These are phyloP conservation scores for Epinotia demarniana DNA, from an alignment of 2,888 invertebrate species.

Conservation along the genomic window DNA sequence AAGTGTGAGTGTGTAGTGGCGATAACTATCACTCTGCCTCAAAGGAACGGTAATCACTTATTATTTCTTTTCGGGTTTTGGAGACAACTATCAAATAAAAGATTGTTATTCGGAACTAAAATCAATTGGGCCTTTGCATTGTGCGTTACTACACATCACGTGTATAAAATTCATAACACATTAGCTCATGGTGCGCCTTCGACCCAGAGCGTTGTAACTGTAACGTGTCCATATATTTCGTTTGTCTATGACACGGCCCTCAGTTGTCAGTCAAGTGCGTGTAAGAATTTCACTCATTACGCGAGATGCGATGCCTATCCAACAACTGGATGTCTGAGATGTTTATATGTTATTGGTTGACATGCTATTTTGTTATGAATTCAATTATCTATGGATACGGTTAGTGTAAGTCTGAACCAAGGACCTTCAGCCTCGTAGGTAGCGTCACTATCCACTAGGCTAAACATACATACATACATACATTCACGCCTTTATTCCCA, in stretches of 20 bases:
- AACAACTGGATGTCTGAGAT: slow-evolving; percentile 20
- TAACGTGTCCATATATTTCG: slow-evolving; percentile 10
- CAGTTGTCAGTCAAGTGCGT: slow-evolving; percentile 40
- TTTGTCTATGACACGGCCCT: slow-evolving; percentile 25
- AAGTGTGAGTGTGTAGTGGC: too few species aligned
- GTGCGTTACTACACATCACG: too few species aligned
- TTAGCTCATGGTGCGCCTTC: too few species aligned
- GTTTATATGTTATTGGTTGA: slow-evolving; percentile 16
- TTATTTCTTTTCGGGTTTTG: too few species aligned
- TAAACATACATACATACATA: too few species aligned
- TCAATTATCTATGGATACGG: not conserved
- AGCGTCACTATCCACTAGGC: too few species aligned
- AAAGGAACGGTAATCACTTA: too few species aligned
- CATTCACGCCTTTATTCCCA: too few species aligned
- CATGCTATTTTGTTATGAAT: not conserved
- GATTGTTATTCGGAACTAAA: not conserved
- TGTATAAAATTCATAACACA: not conserved
- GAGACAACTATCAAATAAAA: not conserved
- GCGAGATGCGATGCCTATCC: slow-evolving; percentile 24
- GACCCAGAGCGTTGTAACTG: not conserved
- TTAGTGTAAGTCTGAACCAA: too few species aligned
- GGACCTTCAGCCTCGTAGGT: too few species aligned
- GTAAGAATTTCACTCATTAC: slow-evolving; percentile 40
- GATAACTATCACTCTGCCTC: too few species aligned
- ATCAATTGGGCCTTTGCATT: too few species aligned